These are phyloP conservation scores for Channa maculata DNA, from an alignment of 2,113 vertebrate species.

Conservation along the genomic window DNA sequence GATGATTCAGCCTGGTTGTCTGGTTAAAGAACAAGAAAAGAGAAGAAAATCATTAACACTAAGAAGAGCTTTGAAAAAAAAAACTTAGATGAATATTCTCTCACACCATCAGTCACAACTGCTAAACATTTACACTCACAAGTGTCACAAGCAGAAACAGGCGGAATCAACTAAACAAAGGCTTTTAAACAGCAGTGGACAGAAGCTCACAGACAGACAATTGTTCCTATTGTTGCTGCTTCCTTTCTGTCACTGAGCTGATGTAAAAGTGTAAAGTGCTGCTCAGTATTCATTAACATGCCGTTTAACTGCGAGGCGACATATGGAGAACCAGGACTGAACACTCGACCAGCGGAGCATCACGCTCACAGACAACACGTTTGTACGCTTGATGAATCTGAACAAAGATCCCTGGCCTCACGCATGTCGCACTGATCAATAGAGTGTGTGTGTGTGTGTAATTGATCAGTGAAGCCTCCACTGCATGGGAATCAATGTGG, in stretches of 20 bases:
- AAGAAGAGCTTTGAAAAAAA: no score
- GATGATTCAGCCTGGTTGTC: no score
- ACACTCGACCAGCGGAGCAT: background rate
- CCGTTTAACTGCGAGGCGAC: conserved; percentile 5
- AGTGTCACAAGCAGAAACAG: no score
- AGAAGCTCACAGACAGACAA: no score
- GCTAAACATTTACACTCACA: no score
- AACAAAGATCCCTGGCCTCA: conserved; percentile 16
- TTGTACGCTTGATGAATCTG: background rate
- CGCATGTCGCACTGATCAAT: conserved; percentile 17
- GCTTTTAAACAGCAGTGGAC: no score
- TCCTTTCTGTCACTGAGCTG: background rate
- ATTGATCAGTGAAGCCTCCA: conserved; percentile 30
- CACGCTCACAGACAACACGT: background rate
- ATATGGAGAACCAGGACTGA: conserved; percentile 21
- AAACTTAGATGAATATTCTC: no score
- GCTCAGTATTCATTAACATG: conserved; percentile 5
- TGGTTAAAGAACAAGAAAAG: no score
- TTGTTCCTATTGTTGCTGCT: no score
- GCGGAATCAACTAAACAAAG: no score
- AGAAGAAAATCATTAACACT: no score
- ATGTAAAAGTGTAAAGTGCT: background rate
- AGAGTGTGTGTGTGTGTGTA: background rate
- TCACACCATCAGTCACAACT: no score
- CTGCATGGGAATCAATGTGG: background rate